phyloP scores from a whole-genome alignment of 1,140 invertebrate genomes.

The Drosophila sucinea region DNA sequence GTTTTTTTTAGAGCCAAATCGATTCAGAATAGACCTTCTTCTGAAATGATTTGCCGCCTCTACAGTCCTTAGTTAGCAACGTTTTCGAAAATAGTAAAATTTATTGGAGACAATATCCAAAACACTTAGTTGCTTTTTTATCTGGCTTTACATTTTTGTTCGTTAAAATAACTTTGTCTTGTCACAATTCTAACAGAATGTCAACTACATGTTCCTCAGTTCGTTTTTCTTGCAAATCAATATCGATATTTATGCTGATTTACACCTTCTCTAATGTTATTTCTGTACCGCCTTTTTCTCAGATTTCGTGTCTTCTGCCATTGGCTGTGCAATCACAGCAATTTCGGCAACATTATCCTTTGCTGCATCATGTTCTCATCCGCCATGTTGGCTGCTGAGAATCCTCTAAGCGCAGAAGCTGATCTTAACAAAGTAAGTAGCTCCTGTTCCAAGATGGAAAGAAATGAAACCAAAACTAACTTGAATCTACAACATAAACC shows the following conservation, averaged over 20 bases:
- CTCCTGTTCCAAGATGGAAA: conserved; percentile 29
- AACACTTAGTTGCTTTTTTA: conserved; percentile 33
- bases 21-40: not conserved
- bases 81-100: conserved; percentile 10
- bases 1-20: not conserved
- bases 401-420: conserved; percentile 93
- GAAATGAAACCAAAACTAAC: conserved; percentile 5
- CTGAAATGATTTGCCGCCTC: not conserved
- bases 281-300: conserved; percentile 31
- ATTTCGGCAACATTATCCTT: conserved; percentile 98
- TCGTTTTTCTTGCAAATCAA: not conserved
- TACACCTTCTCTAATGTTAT: not conserved
- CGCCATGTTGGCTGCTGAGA: conserved; percentile 98
- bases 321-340: conserved; percentile 97
- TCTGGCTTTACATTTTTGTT: conserved; percentile 19
- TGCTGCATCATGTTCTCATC: conserved; percentile 99
- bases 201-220: conserved; percentile 13
- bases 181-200: conserved; percentile 46
- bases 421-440: conserved; percentile 78
- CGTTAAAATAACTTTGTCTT: conserved; percentile 32
- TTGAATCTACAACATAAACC: conserved; percentile 20
- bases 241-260: not conserved
- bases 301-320: conserved; percentile 99
- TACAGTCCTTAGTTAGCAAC: conserved; percentile 28
- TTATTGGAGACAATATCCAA: conserved; percentile 22